Evolutionary conservation across 2,888 invertebrate genomes (phyloP), one percentile per base, ranked within the genome.

Genomic region (Halocaridina rubra): DNA sequence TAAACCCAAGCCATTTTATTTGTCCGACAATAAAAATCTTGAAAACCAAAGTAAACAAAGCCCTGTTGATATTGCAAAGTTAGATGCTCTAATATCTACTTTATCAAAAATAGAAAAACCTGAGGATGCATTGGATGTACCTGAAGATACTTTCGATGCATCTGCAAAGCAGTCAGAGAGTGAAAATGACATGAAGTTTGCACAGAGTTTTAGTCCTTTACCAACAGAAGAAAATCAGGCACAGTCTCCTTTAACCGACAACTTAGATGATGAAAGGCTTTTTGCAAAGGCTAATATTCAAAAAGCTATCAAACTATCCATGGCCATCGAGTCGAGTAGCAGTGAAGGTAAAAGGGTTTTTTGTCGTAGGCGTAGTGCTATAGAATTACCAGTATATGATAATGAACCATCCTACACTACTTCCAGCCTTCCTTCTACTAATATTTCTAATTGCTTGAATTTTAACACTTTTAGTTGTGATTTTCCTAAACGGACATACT

Each of bases 291-390:
- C 76, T 53, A 88, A 86, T 69, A 84, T 88, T 32, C 29, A 53
- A 79, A 88, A 86, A 69, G 88, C 88, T 78, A 88, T 88, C 80
- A 75, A 82, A 27, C 74, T 82, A 71, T 86, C 86, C 61, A 86
- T 88, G 85, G 85, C 86, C 71, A 22, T 86, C 74, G 86, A 84
- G 33, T 84, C 86, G n/a, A 78, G 64, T 78, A 80, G 71, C 82
- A 80, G 84, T 84, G 86, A 86, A 86, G 86, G 86, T 86, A 86
- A 86, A 76, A 71, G 75, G 79, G 79, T 86, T 67, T 74, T 69
- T 27, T 78, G 76, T 33, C 79, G 81, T 86, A 82, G 79, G 74
- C 84, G 79, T 84, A 84, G 84, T 84, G 84, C 84, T 74, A 72
- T 84, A 84, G 84, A 84, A 19, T 61, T 78, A 71, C 79, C 84